Evolutionary conservation across 2,888 invertebrate species (phyloP), one percentile per base, ranked within the genome.

Genomic region (Endotricha flammealis): DNA sequence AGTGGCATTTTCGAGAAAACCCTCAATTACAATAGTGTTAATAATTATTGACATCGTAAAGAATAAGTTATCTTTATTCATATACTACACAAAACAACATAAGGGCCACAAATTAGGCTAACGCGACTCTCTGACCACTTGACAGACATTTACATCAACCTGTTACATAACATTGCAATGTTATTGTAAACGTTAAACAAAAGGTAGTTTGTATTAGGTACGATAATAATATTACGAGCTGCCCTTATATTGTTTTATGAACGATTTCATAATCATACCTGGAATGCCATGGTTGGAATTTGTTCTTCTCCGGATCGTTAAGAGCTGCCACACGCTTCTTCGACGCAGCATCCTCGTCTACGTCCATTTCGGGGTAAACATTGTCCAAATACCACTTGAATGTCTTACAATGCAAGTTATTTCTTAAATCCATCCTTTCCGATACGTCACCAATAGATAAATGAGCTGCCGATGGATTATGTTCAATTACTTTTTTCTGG

Each of bases 301-400:
- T 89, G 50, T 90, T 89, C 39, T 88, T 89, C 27, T 91, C 90
- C 0, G 68, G 76, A 28, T 89, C 76, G 8, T 89, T 88, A 0
- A 92, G 71, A 10, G 89, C 89, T 1, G 87, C 87, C 79, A 90
- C 88, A 49, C 90, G 89, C 33, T 90, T 80, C 41, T 86, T 82
- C 6, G 74, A 79, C 9, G 86, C 78, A 3, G 81, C 73, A 36
- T 91, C 89, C 4, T 90, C 89, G 0, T 93, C 93, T 7, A 90
- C 66, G 34, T 90, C 88, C 31, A 96, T 63, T 65, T 95, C 94
- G 0, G 96, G 95, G 71, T 97, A 97, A 2, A 97, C 88, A 43
- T 91, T 92, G 34, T 93, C 91, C 47, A 97, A 70, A 60, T 95
- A 97, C 97, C 97, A 97, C 38, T 92, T 89, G 73, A 97, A 97